Evolutionary conservation across 2,888 invertebrate species (phyloP), one percentile per base, ranked within the genome.

Genomic region (Lasius fuliginosus): DNA sequence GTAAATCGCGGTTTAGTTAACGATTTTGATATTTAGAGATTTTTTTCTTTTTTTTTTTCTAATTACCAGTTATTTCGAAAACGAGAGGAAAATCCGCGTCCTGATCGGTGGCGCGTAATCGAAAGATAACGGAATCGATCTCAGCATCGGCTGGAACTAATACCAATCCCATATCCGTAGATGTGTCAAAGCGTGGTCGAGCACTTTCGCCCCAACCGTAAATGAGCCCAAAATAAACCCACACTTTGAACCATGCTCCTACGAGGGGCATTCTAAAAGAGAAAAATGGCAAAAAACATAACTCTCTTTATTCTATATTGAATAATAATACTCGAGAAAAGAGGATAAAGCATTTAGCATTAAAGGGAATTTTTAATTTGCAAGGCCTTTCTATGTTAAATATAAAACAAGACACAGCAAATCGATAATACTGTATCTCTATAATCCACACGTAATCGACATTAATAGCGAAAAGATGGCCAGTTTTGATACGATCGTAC

Each of bases 81-180:
- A 96, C 96, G 91, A 98, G 95, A 84, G 98, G 98, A 95, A 98
- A 98, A 95, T 98, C 98, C 94, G 97, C 98, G 95, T 98, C 97
- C 84, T 98, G 97, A 95, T 98, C 98, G 90, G 97, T 97, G 87
- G 98, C 98, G 93, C 98, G 97, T 91, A 98, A 96, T 92, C 98
- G 96, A 96, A 98, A 98, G 95, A 99, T 97, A 94, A 98, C 97
- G 82, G 98, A 97, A 92, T 97, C 97, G 91, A 98, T 97, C 92
- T 97, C 96, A 69, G 98, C 98, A 95, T 98, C 98, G 73, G 97
- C 97, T 81, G 98, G 98, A 84, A 98, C 97, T 83, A 98, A 96
- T 87, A 98, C 97, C 90, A 98, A 96, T 92, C 97, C 96, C 97
- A 98, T 97, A 92, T 97, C 96, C 89, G 98, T 97, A 92, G 97